Evolutionary conservation across 1,140 invertebrate genomes (phyloP).

Genomic region (Prorops nasuta): DNA sequence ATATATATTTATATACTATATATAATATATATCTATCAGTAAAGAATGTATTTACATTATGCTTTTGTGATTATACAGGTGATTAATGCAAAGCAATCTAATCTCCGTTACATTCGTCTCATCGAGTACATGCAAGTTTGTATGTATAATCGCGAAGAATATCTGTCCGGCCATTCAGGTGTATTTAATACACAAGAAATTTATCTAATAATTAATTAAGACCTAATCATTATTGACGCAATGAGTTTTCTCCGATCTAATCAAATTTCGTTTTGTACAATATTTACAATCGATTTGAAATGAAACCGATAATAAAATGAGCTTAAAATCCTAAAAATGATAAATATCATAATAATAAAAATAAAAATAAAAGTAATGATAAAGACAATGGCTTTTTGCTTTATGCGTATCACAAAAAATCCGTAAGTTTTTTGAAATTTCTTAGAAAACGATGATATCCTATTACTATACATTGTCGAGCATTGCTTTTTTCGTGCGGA

Average conservation of each 20-base stretch:
- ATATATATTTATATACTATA: slow-evolving; percentile 20
- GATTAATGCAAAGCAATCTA: slow-evolving; percentile 40
- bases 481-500: no score
- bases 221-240: slow-evolving; percentile 31
- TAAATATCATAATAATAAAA: no score
- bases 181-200: slow-evolving; percentile 37
- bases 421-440: no score
- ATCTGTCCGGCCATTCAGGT: slow-evolving; percentile 13
- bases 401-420: no score
- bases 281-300: slow-evolving; percentile 46
- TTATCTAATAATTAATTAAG: slow-evolving; percentile 29
- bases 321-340: no score
- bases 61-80: slow-evolving; percentile 40
- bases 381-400: no score
- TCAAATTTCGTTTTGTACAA: slow-evolving; percentile 39
- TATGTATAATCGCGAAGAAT: slow-evolving; percentile 2
- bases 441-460: no score
- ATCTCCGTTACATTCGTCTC: slow-evolving; percentile 9
- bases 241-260: slow-evolving; percentile 26
- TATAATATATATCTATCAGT: slow-evolving; percentile 39
- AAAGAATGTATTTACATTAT: slow-evolving; percentile 52
- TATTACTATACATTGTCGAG: no score
- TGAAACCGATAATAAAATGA: slow-evolving; percentile 31
- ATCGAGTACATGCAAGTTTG: not conserved
- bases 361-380: no score